Evolutionary conservation across 1,140 invertebrate species (phyloP).

Genomic region (Ips nitidus): DNA sequence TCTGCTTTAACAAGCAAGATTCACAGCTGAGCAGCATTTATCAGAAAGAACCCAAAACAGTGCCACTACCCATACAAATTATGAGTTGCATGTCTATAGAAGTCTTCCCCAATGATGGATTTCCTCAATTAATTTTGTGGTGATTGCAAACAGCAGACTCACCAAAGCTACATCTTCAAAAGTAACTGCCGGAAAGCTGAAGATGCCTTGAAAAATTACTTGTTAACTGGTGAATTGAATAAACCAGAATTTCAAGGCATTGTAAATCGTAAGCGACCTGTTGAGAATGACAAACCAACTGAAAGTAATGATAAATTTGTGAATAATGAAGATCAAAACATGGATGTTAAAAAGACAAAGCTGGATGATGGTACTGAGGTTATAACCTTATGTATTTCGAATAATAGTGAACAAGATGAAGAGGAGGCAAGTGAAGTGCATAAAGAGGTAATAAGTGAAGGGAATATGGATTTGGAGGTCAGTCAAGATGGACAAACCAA

Average conservation of each 20-base stretch:
- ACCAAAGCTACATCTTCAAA: constrained; percentile 71
- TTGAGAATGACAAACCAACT: too few species aligned
- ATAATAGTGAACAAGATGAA: too few species aligned
- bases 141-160: constrained; percentile 66
- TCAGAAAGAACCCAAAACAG: constrained; percentile 56
- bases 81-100: constrained; percentile 74
- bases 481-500: too few species aligned
- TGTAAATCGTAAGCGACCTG: too few species aligned
- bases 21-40: constrained; percentile 66
- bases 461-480: too few species aligned
- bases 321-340: neutral
- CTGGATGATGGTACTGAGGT: constrained; percentile 33
- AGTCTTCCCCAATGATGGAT: constrained; percentile 71
- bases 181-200: constrained; percentile 72
- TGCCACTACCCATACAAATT: constrained; percentile 69
- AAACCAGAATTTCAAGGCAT: constrained; percentile 26
- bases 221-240: constrained; percentile 64
- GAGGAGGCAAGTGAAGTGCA: too few species aligned
- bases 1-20: constrained; percentile 64
- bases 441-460: too few species aligned
- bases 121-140: constrained; percentile 71
- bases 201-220: constrained; percentile 63
- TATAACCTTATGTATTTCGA: constrained; percentile 31
- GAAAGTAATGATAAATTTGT: too few species aligned
- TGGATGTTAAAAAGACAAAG: constrained; percentile 24